Evolutionary conservation across 2,888 invertebrate species (phyloP), one percentile per base, ranked within the genome.

Genomic region (Rhagophthalmus giganteus): DNA sequence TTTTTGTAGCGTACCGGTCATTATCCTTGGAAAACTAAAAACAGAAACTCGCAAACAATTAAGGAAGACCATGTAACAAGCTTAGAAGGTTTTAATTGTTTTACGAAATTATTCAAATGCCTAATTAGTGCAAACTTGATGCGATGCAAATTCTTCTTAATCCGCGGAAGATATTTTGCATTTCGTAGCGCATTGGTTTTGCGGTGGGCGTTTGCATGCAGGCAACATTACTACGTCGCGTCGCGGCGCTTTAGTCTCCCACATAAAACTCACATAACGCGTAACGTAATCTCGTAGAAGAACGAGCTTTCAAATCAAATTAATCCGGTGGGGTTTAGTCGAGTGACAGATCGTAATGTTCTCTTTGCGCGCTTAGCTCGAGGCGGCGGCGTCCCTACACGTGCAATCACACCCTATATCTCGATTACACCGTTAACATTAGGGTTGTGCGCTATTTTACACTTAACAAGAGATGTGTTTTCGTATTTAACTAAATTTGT

Each of bases 311-410:
- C 59, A 62, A 66, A 66, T 66, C 62, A 66, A 68, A 68, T 68
- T 68, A 68, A 66, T 61, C 59, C 59, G 55, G 47, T 54, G 61
- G 62, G 61, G 63, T 46, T 53, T 57, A 59, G 59, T 61, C 61
- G 62, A 65, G 65, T 65, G 67, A 67, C 67, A 66, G 65, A 66
- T 65, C 64, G 64, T 65, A 63, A 64, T 63, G 59, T 62, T 61
- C 62, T 60, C 60, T 61, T 60, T 58, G 61, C 58, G 55, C 61
- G 42, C 61, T 46, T 39, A 48, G 54, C 58, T 55, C 46, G 54
- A 55, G 51, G 44, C 47, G 51, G 44, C 47, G 44, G 33, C 44
- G 34, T 38, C 40, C 44, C 31, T 48, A 44, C 50, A 55, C 55
- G 55, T 54, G 48, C 14, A 44, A 54, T 54, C 45, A 34, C 53